Base-by-base conservation (phyloP, 37 sponge, comb jelly and placozoan species). In the Spongia lamella region DNA sequence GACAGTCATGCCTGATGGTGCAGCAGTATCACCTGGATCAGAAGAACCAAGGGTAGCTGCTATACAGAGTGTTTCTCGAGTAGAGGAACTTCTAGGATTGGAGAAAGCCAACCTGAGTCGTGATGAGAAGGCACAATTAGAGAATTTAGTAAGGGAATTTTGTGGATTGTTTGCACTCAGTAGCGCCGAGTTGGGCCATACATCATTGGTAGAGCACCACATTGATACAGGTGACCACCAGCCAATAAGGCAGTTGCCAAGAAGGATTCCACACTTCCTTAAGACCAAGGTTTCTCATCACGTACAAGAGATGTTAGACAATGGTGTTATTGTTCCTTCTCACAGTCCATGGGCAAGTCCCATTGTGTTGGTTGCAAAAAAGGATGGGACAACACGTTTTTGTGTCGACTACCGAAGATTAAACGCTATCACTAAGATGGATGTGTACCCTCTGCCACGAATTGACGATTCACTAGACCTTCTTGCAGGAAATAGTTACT, bases 381-480 rank as follows among this genome's bases (percentile, higher is more conserved):
- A 61, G 56, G 68, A 70, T 27, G 83, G 83, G 3, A 38, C 61
- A n/a, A 58, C 34, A 5, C 69, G 87, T 6, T 72, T 90, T 17
- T 73, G 80, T 61, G 71, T 86, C 2, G 87, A 86, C 54, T 89
- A 89, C 55, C 60, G 85, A 16, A 27, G 31, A 33, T 24, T 84
- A n/a, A 89, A 89, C 68, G 40, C 39, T 1, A 35, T 76, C 16
- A 83, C 84, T 13, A 83, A 74, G 25, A 61, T 70, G 68, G 90
- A 89, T 63, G 76, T 37, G 16, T 89, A 50, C 47, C 90, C 89
- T 22, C 77, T 89, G 4, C 89, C 89, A 1, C 27, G 79, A 29
- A 70, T 89, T 54, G 73, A 77, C 38, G 74, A 75, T 61, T 55
- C 66, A 30, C 76, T 88, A 7, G 83, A 78, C 36, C 34, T 53